These are phyloP conservation scores for Theretra japonica DNA, from an alignment of 2,888 invertebrate species.

Conservation along the genomic window DNA sequence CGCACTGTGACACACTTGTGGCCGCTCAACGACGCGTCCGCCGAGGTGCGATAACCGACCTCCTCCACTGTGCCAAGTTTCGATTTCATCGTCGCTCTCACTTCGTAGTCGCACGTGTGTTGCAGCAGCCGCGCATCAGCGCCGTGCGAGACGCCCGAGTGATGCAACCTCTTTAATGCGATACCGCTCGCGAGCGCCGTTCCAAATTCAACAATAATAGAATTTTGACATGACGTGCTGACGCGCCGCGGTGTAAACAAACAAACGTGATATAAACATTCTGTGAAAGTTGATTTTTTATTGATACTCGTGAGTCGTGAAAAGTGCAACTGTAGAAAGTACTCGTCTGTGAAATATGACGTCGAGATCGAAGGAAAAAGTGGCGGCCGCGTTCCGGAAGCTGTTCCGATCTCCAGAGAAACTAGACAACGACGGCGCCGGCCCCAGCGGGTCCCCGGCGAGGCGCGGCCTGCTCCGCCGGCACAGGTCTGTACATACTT, in stretches of 20 bases:
- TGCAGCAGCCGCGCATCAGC: constrained; percentile 54
- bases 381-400: constrained; percentile 91
- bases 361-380: constrained; percentile 92
- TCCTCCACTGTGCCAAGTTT: constrained; percentile 71
- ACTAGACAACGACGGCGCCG: constrained; percentile 86
- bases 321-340: constrained; percentile 53
- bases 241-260: constrained; percentile 54
- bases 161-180: constrained; percentile 55
- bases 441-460: constrained; percentile 86
- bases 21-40: constrained; percentile 55
- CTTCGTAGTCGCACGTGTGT: constrained; percentile 71
- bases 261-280: constrained; percentile 55
- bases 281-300: constrained; percentile 50
- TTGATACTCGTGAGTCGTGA: constrained; percentile 22
- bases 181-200: constrained; percentile 45
- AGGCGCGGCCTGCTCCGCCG: constrained; percentile 81
- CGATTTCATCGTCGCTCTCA: constrained; percentile 70
- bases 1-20: constrained; percentile 65
- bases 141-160: constrained; percentile 60
- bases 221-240: constrained; percentile 61
- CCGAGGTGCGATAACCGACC: constrained; percentile 72
- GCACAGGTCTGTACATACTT: constrained; percentile 67
- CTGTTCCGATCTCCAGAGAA: constrained; percentile 90
- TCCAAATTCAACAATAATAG: constrained; percentile 51
- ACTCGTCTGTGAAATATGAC: constrained; percentile 85